Evolutionary conservation across 64 coral and sea anemone species (phyloP), one percentile per base, ranked within the genome.

Genomic region (Stylophora pistillata): DNA sequence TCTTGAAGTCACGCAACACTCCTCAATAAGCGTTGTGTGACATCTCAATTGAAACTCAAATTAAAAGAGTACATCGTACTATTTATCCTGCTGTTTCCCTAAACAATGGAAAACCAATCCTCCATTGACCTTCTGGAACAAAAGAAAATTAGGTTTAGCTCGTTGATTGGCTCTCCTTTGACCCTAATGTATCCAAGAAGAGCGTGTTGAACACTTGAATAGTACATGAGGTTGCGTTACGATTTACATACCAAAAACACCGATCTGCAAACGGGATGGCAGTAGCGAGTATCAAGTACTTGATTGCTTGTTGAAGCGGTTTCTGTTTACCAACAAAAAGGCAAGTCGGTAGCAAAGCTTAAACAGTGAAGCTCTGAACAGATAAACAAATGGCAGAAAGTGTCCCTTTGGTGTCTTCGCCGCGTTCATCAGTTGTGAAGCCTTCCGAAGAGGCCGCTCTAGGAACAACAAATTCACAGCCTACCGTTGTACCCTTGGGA

Each of bases 401-500:
- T 23, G 26, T 10, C 21, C 16, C 73, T 75, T 30, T 59, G 27
- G 17, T 58, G 9, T 9, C 29, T 61, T 9, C 29, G 2, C 20
- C 31, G 10, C 23, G 26, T 9, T 10, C 2, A 12, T 37, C 2
- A 5, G 6, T 59, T 10, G 17, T 16, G 17, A 28, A 64, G 5
- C 20, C 58, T 10, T 2, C n/a, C 26, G 78, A 81, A 81, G 57
- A 81, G 29, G 37, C 64, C 30, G 58, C 78, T 61, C 37, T 81
- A 13, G 78, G 57, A 23, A 1, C 57, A 30, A 55, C 15, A 7
- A 13, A 56, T 26, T 81, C 78, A 1, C 12, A 65, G 30, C 57
- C 78, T 21, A 81, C 78, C 63, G 15, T 81, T 63, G 78, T 81
- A 18, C 78, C 57, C 5, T 23, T 65, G 57, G 78, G 78, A 37